Conservation (phyloP, 1,140 invertebrate species). For the Hormaphis cornu region DNA sequence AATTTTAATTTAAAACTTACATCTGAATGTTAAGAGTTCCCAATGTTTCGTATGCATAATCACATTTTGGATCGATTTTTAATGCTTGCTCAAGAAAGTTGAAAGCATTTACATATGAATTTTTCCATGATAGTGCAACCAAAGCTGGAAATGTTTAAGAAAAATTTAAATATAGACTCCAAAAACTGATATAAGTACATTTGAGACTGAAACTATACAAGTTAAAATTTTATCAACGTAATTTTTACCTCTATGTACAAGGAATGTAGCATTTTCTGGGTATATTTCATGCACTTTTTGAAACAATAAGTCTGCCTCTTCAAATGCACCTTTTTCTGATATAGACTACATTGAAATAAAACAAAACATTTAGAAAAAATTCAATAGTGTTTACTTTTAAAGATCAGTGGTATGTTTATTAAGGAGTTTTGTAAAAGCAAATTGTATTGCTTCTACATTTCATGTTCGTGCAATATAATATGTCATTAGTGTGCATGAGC, state of each 20-base stretch:
- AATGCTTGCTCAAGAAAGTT: constrained; percentile 72
- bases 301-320: constrained; percentile 71
- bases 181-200: too few species aligned
- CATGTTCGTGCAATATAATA: too few species aligned
- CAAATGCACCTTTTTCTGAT: constrained; percentile 69
- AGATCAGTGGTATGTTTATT: too few species aligned
- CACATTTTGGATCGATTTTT: constrained; percentile 79
- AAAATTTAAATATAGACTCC: background rate
- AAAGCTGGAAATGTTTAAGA: constrained; percentile 57
- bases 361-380: background rate
- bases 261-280: constrained; percentile 72
- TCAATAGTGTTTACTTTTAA: too few species aligned
- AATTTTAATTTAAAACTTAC: constrained; percentile 45
- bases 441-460: too few species aligned
- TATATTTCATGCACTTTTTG: constrained; percentile 70
- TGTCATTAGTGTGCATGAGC: too few species aligned
- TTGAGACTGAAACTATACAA: background rate
- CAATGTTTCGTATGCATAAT: constrained; percentile 89
- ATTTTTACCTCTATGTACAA: constrained; percentile 66
- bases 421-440: too few species aligned
- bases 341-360: constrained; percentile 48
- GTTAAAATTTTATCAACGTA: background rate
- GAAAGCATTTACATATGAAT: constrained; percentile 69
- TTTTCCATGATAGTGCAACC: constrained; percentile 55
- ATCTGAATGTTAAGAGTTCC: constrained; percentile 88